A percentile compares a stretch with the other conserved stretches of the same genome.
phyloP scores from a whole-genome alignment of 2,113 vertebrate species.

The Eonycteris spelaea region DNA sequence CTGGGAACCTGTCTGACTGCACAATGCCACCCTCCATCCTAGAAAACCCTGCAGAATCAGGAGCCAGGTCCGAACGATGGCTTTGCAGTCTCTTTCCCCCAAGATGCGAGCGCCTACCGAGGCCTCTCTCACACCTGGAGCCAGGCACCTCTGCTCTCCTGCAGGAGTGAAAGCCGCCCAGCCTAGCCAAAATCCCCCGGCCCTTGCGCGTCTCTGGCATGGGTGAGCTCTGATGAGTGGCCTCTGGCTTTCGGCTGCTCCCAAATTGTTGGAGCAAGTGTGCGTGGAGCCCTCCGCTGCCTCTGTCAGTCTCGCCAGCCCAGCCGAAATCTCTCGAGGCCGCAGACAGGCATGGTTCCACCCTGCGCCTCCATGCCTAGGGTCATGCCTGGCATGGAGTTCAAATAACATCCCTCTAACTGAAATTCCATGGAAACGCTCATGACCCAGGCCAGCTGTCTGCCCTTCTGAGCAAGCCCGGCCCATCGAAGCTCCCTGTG shows the following conservation, averaged over 20 bases:
- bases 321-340: neutral
- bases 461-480: neutral
- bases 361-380: too few relatives aligned
- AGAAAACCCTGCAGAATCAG: neutral
- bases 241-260: neutral
- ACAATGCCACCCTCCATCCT: accelerated
- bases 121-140: neutral
- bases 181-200: neutral
- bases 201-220: too few relatives aligned
- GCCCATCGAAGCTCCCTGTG: neutral
- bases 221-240: neutral
- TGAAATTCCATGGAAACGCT: neutral
- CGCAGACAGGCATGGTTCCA: accelerated
- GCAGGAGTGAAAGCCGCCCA: neutral
- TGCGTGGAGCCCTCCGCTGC: too few relatives aligned
- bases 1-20: neutral
- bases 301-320: neutral
- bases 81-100: accelerated
- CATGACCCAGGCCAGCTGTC: neutral
- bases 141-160: neutral
- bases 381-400: neutral
- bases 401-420: neutral
- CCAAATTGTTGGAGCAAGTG: too few relatives aligned
- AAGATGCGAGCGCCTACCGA: accelerated
- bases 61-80: too few relatives aligned